Evolutionary conservation across 1,140 invertebrate species (phyloP).

Genomic region (Arion vulgaris): DNA sequence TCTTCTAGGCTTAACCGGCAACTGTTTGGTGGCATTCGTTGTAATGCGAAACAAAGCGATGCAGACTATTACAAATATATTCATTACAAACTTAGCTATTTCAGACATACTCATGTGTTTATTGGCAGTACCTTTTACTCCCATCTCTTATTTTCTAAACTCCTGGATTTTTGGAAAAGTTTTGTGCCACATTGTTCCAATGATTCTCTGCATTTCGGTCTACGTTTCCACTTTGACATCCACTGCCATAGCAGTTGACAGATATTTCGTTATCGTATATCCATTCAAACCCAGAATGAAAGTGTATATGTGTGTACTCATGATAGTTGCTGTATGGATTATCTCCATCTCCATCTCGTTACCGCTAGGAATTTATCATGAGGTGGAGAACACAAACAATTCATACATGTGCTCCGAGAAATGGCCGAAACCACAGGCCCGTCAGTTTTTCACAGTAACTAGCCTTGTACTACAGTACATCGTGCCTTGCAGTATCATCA

Average conservation of each 20-base stretch:
- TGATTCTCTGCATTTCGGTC: conserved; percentile 83
- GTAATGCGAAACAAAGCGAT: conserved; percentile 92
- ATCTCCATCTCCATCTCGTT: conserved; percentile 89
- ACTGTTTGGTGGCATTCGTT: conserved; percentile 88
- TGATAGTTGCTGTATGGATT: conserved; percentile 92
- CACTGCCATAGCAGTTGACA: conserved; percentile 95
- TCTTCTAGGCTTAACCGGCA: conserved; percentile 90
- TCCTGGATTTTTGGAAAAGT: conserved; percentile 90
- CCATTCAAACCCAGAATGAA: conserved; percentile 94
- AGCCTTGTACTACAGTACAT: conserved; percentile 93
- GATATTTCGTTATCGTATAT: conserved; percentile 98
- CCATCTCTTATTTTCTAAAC: conserved; percentile 88
- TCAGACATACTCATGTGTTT: conserved; percentile 96
- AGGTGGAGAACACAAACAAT: conserved; percentile 51
- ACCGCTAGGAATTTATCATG: conserved; percentile 89
- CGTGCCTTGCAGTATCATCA: conserved; percentile 93
- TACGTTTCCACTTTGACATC: conserved; percentile 97
- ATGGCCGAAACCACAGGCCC: conserved; percentile 84
- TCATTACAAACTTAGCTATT: conserved; percentile 95
- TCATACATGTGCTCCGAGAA: conserved; percentile 88
- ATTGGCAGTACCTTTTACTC: conserved; percentile 84
- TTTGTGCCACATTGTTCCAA: conserved; percentile 93
- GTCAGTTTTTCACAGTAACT: conserved; percentile 84
- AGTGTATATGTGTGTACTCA: conserved; percentile 78
- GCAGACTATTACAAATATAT: conserved; percentile 98